Percentiles rank a stretch among this genome's conserved stretches.
phyloP scores from a whole-genome alignment of 2,113 vertebrate species.

The Microtus ochrogaster region DNA sequence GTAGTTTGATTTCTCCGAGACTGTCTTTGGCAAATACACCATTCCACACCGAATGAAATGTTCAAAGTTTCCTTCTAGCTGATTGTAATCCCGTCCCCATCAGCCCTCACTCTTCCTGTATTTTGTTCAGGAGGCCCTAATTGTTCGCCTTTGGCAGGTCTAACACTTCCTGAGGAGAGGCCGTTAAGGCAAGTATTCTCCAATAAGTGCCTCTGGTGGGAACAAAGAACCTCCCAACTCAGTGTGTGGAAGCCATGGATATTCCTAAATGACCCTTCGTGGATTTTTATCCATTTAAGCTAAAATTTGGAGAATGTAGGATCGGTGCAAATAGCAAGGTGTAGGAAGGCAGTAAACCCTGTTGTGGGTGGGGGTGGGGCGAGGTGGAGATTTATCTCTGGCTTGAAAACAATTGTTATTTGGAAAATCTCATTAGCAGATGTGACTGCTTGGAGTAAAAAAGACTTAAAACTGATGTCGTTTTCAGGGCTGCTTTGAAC shows the following conservation, averaged over 20 bases:
- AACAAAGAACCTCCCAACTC: slow-evolving; percentile 92
- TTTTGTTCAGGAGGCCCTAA: slow-evolving; percentile 92
- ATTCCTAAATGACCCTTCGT: slow-evolving; percentile 90
- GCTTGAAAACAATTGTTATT: slow-evolving; percentile 90
- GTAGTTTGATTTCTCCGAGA: slow-evolving; percentile 62
- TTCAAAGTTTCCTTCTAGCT: slow-evolving; percentile 87
- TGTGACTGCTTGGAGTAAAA: slow-evolving; percentile 87
- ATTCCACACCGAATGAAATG: slow-evolving; percentile 84
- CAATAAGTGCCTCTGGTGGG: slow-evolving; percentile 92
- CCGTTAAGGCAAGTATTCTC: slow-evolving; percentile 94
- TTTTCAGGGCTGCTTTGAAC: slow-evolving; percentile 90
- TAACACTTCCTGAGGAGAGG: slow-evolving; percentile 96
- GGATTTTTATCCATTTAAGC: slow-evolving; percentile 89
- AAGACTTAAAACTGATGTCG: slow-evolving; percentile 90
- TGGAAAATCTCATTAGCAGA: slow-evolving; percentile 92
- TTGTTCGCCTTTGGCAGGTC: slow-evolving; percentile 93
- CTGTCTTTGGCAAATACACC: slow-evolving; percentile 85
- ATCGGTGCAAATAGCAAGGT: slow-evolving; percentile 86
- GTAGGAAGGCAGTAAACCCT: slow-evolving; percentile 88
- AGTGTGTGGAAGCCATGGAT: slow-evolving; percentile 90
- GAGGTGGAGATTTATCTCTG: slow-evolving; percentile 86
- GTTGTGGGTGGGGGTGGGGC: neutral
- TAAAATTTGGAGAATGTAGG: slow-evolving; percentile 86
- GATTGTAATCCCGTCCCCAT: slow-evolving; percentile 86
- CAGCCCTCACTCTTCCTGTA: slow-evolving; percentile 90